Evolutionary conservation across 2,113 vertebrate species (phyloP), one percentile per base, ranked within the genome.

Genomic region (Lota lota): DNA sequence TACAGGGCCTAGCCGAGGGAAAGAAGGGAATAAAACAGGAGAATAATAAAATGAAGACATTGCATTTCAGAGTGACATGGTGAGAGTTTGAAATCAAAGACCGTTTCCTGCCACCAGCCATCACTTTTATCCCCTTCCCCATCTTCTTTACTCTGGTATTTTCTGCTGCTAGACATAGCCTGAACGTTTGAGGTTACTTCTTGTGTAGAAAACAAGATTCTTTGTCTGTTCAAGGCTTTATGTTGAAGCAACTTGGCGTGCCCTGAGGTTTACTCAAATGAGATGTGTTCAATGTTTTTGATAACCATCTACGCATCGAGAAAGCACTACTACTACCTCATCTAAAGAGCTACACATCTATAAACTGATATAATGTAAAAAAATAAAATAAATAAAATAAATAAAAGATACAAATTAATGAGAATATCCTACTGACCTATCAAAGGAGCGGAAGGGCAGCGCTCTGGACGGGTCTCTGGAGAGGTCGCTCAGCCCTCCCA

Each of bases 381-480:
- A 11, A 33, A 33, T 7, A 33, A n/a, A n/a, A n/a, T n/a, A n/a
- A n/a, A n/a, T n/a, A n/a, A n/a, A n/a, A n/a, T n/a, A n/a, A n/a
- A n/a, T n/a, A n/a, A n/a, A n/a, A n/a, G n/a, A n/a, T 11, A 12
- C 8, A 47, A 47, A 47, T 5, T 47, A 47, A 1, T 14, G 1
- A 47, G 69, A 61, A 3, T 20, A 47, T 28, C 19, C 8, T 6
- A 68, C 86, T 83, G 90, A 99, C 97, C 97, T 95, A 89, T 99
- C 97, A 87, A 99, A 99, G 16, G 95, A 98, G 66, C 91, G 90
- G 82, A 97, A 96, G 77, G 95, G 95, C 11, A 92, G 81, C 1
- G 93, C 85, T 33, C 28, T 33, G 10, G 40, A 47, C 1, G 92
- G 91, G 2, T 96, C 93, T 57, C 78, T 82, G 82, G 88, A 81